phyloP scores from a whole-genome alignment of 2,113 vertebrate species.

The Gymnarchus niloticus region DNA sequence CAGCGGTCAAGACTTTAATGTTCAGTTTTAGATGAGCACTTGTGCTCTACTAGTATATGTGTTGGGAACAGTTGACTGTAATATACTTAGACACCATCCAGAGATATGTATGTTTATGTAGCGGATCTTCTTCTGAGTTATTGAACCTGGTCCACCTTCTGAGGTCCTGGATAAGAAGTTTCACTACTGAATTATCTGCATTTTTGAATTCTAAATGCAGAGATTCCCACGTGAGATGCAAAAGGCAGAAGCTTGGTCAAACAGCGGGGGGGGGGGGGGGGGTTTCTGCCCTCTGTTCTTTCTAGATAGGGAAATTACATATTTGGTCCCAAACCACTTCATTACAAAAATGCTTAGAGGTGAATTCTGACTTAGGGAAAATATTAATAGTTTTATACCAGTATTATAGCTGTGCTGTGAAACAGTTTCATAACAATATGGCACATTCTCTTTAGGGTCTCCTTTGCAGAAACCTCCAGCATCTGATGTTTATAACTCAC shows the following conservation, averaged over 20 bases:
- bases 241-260: no score
- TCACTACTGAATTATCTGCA: background rate
- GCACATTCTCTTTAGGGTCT: background rate
- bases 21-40: background rate
- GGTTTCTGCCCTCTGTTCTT: no score
- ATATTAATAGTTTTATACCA: background rate
- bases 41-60: background rate
- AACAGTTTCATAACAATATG: no score
- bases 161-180: background rate
- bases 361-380: background rate
- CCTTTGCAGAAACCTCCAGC: background rate
- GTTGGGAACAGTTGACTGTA: background rate
- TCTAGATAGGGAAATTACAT: background rate
- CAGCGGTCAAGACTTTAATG: background rate
- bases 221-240: no score
- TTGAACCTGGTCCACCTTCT: background rate
- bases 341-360: background rate
- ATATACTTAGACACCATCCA: background rate
- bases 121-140: background rate
- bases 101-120: background rate
- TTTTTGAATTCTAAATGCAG: background rate
- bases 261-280: no score
- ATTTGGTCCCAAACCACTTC: background rate
- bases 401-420: background rate
- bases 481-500: background rate